These are phyloP conservation scores for Drosophila quinaria DNA, from an alignment of 2,888 invertebrate species.

Conservation along the genomic window DNA sequence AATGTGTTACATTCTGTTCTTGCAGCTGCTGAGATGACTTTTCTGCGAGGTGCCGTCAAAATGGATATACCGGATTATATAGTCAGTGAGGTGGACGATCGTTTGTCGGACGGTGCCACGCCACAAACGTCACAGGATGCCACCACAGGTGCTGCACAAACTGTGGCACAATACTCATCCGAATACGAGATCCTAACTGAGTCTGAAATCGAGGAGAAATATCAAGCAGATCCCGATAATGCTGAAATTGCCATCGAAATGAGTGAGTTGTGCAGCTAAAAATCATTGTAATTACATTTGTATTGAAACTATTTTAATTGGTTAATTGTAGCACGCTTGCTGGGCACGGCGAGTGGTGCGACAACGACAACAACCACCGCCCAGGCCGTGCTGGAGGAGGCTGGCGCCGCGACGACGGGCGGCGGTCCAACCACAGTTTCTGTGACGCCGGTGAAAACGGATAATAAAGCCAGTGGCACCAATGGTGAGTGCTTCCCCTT, in stretches of 20 bases:
- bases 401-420: conserved; percentile 33
- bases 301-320: not conserved
- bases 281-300: too few relatives aligned
- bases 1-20: not conserved
- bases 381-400: conserved; percentile 78
- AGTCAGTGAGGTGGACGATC: conserved; percentile 85
- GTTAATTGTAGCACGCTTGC: conserved; percentile 76
- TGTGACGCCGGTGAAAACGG: conserved; percentile 76
- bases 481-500: conserved; percentile 64
- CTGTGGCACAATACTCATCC: conserved; percentile 84
- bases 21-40: conserved; percentile 85
- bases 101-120: conserved; percentile 80
- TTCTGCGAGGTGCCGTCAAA: conserved; percentile 86
- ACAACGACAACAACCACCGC: conserved; percentile 56
- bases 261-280: conserved; percentile 66
- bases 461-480: conserved; percentile 74
- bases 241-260: conserved; percentile 85
- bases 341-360: conserved; percentile 68
- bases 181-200: conserved; percentile 85
- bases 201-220: conserved; percentile 85
- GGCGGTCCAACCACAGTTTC: conserved; percentile 54
- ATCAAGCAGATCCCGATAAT: conserved; percentile 82
- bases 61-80: conserved; percentile 88
- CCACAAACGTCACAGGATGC: conserved; percentile 84
- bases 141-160: conserved; percentile 76